Percentiles rank a stretch among this genome's conserved stretches.
phyloP scores from a whole-genome alignment of 2,113 vertebrate species.

The Mus pahari region DNA sequence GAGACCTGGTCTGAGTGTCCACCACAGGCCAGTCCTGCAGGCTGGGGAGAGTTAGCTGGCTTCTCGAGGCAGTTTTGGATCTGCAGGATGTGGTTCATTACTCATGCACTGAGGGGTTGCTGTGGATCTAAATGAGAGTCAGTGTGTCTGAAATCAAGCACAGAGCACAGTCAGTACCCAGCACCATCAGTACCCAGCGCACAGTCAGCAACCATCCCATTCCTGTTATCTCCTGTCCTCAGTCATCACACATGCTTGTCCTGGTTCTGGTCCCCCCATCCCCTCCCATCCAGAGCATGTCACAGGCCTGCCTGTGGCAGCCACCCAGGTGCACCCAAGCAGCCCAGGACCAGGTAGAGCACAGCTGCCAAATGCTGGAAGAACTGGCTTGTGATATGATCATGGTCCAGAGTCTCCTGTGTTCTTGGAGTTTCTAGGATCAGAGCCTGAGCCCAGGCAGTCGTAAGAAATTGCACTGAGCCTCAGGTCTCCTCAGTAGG shows the following conservation, averaged over 20 bases:
- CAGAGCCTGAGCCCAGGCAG: neutral
- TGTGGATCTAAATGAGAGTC: neutral
- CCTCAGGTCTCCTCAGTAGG: neutral
- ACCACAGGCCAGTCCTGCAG: neutral
- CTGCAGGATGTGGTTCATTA: neutral
- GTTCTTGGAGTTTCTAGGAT: neutral
- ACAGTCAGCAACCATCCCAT: neutral
- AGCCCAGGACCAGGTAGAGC: neutral
- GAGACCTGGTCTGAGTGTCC: neutral
- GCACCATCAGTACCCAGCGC: neutral
- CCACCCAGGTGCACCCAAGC: neutral
- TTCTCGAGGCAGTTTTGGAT: slow-evolving; percentile 20
- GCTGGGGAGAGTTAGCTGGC: neutral
- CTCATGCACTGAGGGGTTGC: neutral
- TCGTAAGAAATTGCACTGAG: neutral
- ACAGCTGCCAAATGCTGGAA: neutral
- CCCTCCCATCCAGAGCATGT: neutral
- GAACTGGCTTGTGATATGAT: neutral
- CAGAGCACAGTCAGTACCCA: neutral
- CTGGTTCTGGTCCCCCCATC: neutral
- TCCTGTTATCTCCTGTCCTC: neutral
- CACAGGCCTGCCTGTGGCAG: neutral
- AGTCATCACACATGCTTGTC: neutral
- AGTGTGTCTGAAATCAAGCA: neutral
- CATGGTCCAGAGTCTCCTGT: neutral